Percentiles rank a stretch among this genome's conserved stretches.
These are phyloP conservation scores for Amphiprion percula DNA, from an alignment of 2,113 vertebrate species.

Conservation along the genomic window DNA sequence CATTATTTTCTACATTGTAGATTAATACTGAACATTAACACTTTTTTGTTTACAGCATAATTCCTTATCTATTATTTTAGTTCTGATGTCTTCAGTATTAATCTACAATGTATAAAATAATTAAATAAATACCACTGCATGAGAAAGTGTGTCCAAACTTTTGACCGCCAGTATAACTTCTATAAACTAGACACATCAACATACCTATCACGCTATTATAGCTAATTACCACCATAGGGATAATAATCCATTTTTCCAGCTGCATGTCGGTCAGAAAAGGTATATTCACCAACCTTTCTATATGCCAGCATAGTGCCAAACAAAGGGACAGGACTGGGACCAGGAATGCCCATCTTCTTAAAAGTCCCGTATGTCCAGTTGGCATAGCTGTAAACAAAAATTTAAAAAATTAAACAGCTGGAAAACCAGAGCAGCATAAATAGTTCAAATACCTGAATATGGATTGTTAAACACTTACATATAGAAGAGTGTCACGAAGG, in stretches of 20 bases:
- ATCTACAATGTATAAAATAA: too few relatives aligned
- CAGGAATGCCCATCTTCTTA: constrained; percentile 84
- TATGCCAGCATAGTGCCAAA: constrained; percentile 69
- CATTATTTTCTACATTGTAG: too few relatives aligned
- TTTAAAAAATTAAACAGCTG: too few relatives aligned
- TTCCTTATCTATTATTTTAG: too few relatives aligned
- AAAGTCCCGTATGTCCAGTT: constrained; percentile 79
- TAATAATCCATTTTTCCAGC: not conserved
- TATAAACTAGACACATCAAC: too few relatives aligned
- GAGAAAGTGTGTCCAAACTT: too few relatives aligned
- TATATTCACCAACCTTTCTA: constrained; percentile 54
- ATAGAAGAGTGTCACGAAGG: constrained; percentile 66
- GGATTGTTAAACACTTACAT: constrained; percentile 59
- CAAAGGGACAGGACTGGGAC: constrained; percentile 75
- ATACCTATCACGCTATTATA: not conserved
- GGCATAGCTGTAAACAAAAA: constrained; percentile 55
- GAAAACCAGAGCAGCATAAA: not conserved
- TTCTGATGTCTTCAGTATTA: too few relatives aligned
- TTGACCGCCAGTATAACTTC: too few relatives aligned
- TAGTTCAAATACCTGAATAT: not conserved
- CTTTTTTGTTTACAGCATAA: too few relatives aligned
- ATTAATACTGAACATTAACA: too few relatives aligned
- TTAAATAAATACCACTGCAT: too few relatives aligned
- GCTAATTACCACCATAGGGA: not conserved
- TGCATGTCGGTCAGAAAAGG: not conserved